A percentile compares a stretch with the other conserved stretches of the same genome.
Evolutionary conservation across 2,888 invertebrate species (phyloP).

Genomic region (Pristionchus japonicus): DNA sequence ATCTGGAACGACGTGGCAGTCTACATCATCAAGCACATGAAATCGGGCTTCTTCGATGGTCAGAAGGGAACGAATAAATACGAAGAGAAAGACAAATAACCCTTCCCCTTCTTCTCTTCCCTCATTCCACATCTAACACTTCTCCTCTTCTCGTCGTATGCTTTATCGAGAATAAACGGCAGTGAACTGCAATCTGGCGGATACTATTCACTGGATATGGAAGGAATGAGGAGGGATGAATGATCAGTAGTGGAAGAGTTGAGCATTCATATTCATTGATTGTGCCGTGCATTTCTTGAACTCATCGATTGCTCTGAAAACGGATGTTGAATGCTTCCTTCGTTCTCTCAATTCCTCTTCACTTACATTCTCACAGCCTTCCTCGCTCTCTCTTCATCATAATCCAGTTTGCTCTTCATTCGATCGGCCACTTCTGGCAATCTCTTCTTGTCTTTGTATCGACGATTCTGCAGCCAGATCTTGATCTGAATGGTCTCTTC

Average conservation of each 20-base stretch:
- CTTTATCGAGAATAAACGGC: background rate
- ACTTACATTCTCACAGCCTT: background rate
- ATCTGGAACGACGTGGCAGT: constrained; percentile 69
- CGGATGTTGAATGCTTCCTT: background rate
- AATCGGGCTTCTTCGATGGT: constrained; percentile 67
- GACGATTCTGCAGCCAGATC: constrained; percentile 30
- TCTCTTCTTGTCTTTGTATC: constrained; percentile 24
- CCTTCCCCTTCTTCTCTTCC: background rate
- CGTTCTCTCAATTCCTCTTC: background rate
- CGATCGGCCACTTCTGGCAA: background rate
- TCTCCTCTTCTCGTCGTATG: background rate
- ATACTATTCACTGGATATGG: background rate
- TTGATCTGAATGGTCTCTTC: background rate
- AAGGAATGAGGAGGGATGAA: background rate
- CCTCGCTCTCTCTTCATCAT: background rate
- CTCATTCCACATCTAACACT: constrained; percentile 6
- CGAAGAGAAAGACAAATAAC: constrained; percentile 2
- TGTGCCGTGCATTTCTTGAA: background rate
- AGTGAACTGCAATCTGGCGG: background rate
- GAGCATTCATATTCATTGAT: background rate
- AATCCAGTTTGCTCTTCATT: background rate
- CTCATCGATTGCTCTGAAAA: background rate
- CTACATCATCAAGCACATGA: constrained; percentile 71
- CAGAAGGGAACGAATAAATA: constrained; percentile 58
- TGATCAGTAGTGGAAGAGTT: background rate